Percentiles rank a stretch among this genome's conserved stretches.
Conservation (phyloP, 2,113 vertebrate species). For the Xiphophorus hellerii region DNA sequence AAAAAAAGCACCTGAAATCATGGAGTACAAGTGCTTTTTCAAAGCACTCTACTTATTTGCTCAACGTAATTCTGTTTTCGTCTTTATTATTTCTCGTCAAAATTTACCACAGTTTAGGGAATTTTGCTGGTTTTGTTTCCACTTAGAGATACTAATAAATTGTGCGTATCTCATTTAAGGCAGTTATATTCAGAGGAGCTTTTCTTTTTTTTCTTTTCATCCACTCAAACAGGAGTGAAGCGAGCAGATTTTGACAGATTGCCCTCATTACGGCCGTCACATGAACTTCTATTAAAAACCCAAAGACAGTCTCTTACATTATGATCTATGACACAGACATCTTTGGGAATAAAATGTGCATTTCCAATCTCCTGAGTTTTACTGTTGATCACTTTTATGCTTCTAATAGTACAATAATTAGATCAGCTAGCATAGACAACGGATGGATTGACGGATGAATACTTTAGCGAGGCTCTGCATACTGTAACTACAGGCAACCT, state of each 20-base stretch:
- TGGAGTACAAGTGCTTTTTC: too few relatives aligned
- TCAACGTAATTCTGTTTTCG: too few relatives aligned
- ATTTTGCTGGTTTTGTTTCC: background rate
- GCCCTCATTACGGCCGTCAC: conserved; percentile 61
- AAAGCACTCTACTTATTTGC: too few relatives aligned
- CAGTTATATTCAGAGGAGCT: conserved; percentile 1
- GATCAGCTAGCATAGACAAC: too few relatives aligned
- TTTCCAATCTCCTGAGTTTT: conserved; percentile 26
- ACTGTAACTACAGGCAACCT: conserved; percentile 6
- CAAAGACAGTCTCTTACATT: conserved; percentile 43
- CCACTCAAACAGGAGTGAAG: conserved; percentile 49
- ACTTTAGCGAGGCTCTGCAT: background rate
- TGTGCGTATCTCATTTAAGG: background rate
- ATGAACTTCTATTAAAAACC: conserved; percentile 60
- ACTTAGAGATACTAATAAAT: background rate
- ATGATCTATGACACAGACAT: conserved; percentile 37
- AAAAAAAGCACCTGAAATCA: too few relatives aligned
- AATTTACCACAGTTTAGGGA: background rate
- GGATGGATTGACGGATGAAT: background rate
- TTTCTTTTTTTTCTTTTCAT: background rate
- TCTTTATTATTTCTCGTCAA: background rate
- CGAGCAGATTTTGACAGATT: conserved; percentile 61
- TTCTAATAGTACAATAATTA: conserved; percentile 1
- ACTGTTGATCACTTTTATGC: conserved; percentile 5
- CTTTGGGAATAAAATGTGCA: conserved; percentile 24